These are phyloP conservation scores for Gorsachius goisagi DNA, from an alignment of 2,113 vertebrate species.

Conservation along the genomic window DNA sequence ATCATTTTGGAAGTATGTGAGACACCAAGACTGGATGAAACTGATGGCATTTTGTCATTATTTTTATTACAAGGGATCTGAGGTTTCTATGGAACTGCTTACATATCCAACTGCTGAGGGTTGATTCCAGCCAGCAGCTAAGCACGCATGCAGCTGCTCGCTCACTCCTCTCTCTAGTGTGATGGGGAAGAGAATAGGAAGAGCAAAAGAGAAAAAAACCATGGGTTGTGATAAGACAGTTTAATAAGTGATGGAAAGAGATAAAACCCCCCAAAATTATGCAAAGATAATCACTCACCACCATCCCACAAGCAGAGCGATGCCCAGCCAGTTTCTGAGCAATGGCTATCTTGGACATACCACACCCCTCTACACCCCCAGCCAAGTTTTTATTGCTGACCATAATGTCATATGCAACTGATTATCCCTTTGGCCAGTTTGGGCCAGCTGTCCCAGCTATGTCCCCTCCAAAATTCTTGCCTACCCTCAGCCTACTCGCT, in stretches of 20 bases:
- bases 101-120: background rate
- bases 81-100: background rate
- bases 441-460: background rate
- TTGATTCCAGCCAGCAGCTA: background rate
- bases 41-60: background rate
- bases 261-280: background rate
- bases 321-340: background rate
- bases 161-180: background rate
- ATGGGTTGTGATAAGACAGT: background rate
- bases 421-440: background rate
- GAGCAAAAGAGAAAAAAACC: background rate
- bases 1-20: background rate
- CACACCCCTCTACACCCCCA: too few relatives aligned
- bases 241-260: background rate
- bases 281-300: background rate
- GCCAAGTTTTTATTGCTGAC: background rate
- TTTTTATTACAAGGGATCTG: background rate
- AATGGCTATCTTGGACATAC: background rate
- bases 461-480: background rate
- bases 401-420: background rate
- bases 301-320: background rate
- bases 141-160: accelerated
- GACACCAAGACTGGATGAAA: background rate
- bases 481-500: background rate
- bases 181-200: background rate